Evolutionary conservation across 2,113 vertebrate species (phyloP), one percentile per base, ranked within the genome.

Genomic region (Leucosticte australis): DNA sequence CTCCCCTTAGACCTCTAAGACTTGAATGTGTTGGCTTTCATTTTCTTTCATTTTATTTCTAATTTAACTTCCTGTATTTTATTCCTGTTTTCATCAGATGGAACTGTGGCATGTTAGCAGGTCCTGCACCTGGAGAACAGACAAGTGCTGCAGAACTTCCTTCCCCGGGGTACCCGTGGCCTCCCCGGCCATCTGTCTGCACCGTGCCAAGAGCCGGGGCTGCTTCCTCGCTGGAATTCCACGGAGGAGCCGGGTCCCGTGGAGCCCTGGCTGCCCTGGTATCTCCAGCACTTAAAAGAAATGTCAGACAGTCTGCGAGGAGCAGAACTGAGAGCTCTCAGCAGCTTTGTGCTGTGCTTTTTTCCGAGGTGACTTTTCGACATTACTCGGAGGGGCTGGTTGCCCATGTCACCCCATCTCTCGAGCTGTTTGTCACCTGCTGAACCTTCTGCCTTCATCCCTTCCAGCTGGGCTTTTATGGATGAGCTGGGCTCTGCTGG

Each of bases 291-390:
- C 75, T 69, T 80, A 0, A 90, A 87, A 87, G 83, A 96, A 97
- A 95, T 89, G 93, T 85, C 95, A 95, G 27, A 10, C 10, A 3
- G 35, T 11, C 95, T 21, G 79, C 27, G 6, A 86, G 87, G 93
- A 80, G 16, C n/a, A 67, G 63, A 93, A 73, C 89, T 67, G 86
- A 83, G 67, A 42, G 47, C 0, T 35, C 68, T 92, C 83, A 50
- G 71, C 9, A 28, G 50, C 42, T 55, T 18, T 5, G 30, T 0
- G 35, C 24, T 10, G 5, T 0, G 37, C 15, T 85, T 83, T 31
- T 44, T 77, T 59, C 76, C 56, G 21, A 74, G 22, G 47, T 92
- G 92, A 90, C 92, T 95, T 95, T 97, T 74, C 68, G 56, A 6
- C 80, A 37, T 59, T 14, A 26, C 76, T 91, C 21, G 1, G 27